Evolutionary conservation across 2,797 vertebrate species (phyloP).

Genomic region (Tragelaphus oryx): DNA sequence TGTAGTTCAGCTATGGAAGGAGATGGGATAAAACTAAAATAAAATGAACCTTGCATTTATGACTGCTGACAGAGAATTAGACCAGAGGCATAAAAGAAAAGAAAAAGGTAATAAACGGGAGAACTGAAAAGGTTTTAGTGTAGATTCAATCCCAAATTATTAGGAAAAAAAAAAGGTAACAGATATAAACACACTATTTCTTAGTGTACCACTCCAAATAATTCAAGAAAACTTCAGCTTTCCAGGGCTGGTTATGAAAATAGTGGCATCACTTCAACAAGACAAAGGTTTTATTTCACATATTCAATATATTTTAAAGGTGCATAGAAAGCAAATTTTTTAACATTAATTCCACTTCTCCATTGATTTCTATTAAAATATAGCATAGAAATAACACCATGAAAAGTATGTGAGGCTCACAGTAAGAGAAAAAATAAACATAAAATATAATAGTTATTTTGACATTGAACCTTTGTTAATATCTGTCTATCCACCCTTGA

Average conservation of each 20-base stretch:
- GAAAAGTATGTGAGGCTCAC: background rate
- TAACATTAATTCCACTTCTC: slow-evolving; percentile 3
- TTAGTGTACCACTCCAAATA: slow-evolving; percentile 43
- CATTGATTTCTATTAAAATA: background rate
- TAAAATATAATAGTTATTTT: background rate
- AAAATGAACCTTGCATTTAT: slow-evolving; percentile 57
- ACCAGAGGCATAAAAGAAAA: slow-evolving; percentile 54
- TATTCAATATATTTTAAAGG: background rate
- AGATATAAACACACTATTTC: slow-evolving; percentile 39
- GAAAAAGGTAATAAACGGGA: slow-evolving; percentile 41
- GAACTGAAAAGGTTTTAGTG: slow-evolving; percentile 39
- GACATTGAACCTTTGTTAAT: background rate
- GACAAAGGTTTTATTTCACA: background rate
- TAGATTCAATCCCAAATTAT: slow-evolving; percentile 50
- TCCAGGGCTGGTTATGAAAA: slow-evolving; percentile 51
- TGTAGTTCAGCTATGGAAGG: slow-evolving; percentile 40
- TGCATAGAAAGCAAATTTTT: background rate
- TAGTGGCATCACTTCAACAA: slow-evolving; percentile 30
- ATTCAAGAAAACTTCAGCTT: slow-evolving; percentile 45
- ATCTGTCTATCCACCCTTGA: background rate
- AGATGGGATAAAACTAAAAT: slow-evolving; percentile 44
- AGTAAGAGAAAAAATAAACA: background rate
- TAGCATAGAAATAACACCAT: background rate
- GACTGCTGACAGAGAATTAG: slow-evolving; percentile 64
- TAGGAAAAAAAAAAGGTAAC: slow-evolving; percentile 45